These are phyloP conservation scores for Drosophila dunni DNA, from an alignment of 1,140 invertebrate species.

Conservation along the genomic window DNA sequence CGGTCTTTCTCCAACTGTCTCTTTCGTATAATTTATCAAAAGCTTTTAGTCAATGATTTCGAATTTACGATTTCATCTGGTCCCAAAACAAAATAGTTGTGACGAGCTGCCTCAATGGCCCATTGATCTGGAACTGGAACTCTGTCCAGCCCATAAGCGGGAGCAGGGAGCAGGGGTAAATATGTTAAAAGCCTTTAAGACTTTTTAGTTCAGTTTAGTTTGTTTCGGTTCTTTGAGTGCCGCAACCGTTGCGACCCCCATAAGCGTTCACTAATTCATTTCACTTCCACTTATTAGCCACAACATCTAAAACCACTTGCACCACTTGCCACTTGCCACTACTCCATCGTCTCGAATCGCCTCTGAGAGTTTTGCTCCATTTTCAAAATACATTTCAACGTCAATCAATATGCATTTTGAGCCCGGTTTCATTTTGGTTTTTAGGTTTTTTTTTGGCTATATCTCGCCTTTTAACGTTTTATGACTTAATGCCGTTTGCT, in stretches of 20 bases:
- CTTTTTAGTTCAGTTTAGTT: neutral
- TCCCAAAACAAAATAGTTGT: slow-evolving; percentile 12
- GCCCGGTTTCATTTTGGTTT: slow-evolving; percentile 55
- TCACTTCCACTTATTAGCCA: slow-evolving; percentile 80
- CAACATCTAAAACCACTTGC: slow-evolving; percentile 48
- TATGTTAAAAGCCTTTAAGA: slow-evolving; percentile 65
- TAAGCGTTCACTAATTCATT: slow-evolving; percentile 81
- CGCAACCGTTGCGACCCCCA: slow-evolving; percentile 69
- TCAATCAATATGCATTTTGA: slow-evolving; percentile 82
- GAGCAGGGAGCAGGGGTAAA: neutral
- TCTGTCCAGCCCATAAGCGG: neutral
- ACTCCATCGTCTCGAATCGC: neutral
- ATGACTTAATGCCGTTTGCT: slow-evolving; percentile 80
- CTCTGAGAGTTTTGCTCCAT: slow-evolving; percentile 66
- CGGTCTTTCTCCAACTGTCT: slow-evolving; percentile 14
- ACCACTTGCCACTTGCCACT: slow-evolving; percentile 72
- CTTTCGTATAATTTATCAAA: slow-evolving; percentile 74
- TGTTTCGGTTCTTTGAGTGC: slow-evolving; percentile 72
- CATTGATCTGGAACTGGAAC: slow-evolving; percentile 57
- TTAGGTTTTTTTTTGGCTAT: slow-evolving; percentile 62
- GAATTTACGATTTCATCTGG: slow-evolving; percentile 73
- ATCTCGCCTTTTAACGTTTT: slow-evolving; percentile 74
- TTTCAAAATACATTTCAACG: slow-evolving; percentile 73
- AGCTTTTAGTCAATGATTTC: slow-evolving; percentile 83
- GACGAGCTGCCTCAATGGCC: slow-evolving; percentile 65